Base-by-base conservation (phyloP, 2,113 vertebrate genomes). In the Cavia aperea region DNA sequence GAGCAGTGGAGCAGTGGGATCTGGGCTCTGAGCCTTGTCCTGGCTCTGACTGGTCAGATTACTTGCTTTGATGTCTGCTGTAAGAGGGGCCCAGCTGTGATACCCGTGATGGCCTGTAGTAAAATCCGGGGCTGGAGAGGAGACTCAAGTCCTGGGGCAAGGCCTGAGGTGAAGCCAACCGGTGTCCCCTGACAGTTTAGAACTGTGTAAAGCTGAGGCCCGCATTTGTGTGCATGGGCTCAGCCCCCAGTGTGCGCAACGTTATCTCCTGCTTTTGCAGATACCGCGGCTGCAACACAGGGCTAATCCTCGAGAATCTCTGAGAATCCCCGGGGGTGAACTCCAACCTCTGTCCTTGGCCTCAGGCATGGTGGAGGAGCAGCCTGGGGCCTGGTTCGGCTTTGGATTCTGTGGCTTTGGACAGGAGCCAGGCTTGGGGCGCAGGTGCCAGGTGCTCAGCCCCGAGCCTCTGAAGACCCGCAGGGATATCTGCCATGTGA, bases 341-440 rank as follows among this genome's bases (percentile, higher is more conserved):
- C 70, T 36, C 26, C 19, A 91, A 90, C 21, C 84, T 86, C 54
- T 72, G 84, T 11, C 72, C 43, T 6, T 26, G 23, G 33, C 36
- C 33, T n/a, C 29, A 54, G 46, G 19, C 70, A 96, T 96, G 95
- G 36, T 68, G 6, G 82, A 46, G 7, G 73, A 93, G 49, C 95
- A 1, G 54, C 78, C 24, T 0, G 92, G 94, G 11, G 2, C 81
- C 31, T 99, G 98, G 98, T 98, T 98, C 43, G 98, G 98, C 0
- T 98, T 98, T 29, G 98, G 98, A 0, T 99, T 98, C 70, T 98
- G 98, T 56, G 98, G 97, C 2, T 99, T 99, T 82, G 98, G 98
- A 77, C 98, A 98, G 96, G 98, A 97, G 4, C 88, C 60, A 82
- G 95, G 91, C 72, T 84, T 79, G 0, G 84, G 89, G 54, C 11